A percentile compares a stretch with the other conserved stretches of the same genome.
Conservation (phyloP, 2,888 invertebrate genomes). For the Gymnocheta viridis region DNA sequence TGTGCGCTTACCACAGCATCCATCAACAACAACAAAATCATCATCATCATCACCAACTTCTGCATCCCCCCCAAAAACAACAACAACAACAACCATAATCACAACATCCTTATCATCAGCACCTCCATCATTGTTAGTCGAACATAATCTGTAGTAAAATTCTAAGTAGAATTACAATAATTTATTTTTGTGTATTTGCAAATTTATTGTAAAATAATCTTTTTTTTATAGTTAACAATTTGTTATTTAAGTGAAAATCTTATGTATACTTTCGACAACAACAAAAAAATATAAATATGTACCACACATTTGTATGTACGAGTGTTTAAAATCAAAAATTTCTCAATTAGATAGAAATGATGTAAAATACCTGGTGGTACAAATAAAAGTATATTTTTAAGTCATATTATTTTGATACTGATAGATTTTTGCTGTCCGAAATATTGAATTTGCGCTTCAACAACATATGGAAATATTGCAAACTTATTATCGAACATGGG, state of each 20-base stretch:
- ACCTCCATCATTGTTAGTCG: constrained; percentile 25
- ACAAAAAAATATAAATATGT: neutral
- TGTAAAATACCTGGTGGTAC: too few relatives aligned
- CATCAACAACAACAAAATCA: constrained; percentile 14
- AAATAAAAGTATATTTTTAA: too few relatives aligned
- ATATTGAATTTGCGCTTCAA: too few relatives aligned
- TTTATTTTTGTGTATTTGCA: constrained; percentile 30
- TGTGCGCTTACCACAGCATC: constrained; percentile 38
- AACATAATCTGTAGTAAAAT: constrained; percentile 64
- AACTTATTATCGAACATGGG: too few relatives aligned
- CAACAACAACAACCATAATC: constrained; percentile 38
- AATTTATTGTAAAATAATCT: constrained; percentile 53
- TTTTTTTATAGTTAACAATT: constrained; percentile 45
- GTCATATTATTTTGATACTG: too few relatives aligned
- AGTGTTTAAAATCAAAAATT: neutral
- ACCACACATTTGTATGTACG: neutral
- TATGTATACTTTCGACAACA: neutral
- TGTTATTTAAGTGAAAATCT: constrained; percentile 44
- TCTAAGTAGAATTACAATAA: constrained; percentile 44
- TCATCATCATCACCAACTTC: constrained; percentile 24
- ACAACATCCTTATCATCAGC: constrained; percentile 41
- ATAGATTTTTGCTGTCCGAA: too few relatives aligned
- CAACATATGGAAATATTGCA: too few relatives aligned
- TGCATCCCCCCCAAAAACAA: constrained; percentile 20
- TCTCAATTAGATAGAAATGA: constrained; percentile 16